A percentile compares a stretch with the other conserved stretches of the same genome.
Conservation (phyloP, 1,140 invertebrate genomes). For the Euura lappo region DNA sequence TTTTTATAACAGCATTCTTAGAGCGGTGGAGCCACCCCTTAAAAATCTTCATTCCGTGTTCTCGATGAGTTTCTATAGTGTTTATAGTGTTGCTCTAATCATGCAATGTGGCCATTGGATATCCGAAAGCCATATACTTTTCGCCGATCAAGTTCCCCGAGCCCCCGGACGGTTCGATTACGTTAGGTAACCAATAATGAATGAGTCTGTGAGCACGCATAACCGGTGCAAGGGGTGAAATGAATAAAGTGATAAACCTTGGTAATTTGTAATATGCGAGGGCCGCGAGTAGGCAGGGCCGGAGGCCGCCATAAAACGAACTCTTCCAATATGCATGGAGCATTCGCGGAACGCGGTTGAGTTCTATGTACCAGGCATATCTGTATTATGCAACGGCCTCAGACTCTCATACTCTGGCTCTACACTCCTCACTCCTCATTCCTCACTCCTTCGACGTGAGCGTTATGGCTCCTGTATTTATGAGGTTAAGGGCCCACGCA, state of each 20-base stretch:
- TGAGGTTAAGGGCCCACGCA: not conserved
- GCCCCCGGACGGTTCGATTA: too few relatives aligned
- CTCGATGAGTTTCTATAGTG: too few relatives aligned
- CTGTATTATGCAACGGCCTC: slow-evolving; percentile 1
- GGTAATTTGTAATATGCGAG: not conserved
- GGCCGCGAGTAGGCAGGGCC: not conserved
- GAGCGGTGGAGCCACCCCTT: too few relatives aligned
- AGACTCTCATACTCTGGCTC: not conserved
- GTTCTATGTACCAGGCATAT: not conserved
- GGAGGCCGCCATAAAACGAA: not conserved
- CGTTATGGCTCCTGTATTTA: slow-evolving; percentile 3
- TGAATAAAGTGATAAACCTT: too few relatives aligned
- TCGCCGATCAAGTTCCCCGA: too few relatives aligned
- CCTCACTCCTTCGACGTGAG: not conserved
- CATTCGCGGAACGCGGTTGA: not conserved
- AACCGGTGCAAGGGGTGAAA: not conserved
- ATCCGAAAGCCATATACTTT: too few relatives aligned
- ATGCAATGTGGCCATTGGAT: too few relatives aligned
- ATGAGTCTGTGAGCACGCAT: too few relatives aligned
- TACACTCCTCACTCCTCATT: not conserved
- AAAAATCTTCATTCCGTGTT: too few relatives aligned
- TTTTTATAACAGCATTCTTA: too few relatives aligned
- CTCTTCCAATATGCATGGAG: not conserved
- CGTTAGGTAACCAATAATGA: too few relatives aligned
- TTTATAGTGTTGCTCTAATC: too few relatives aligned